These are phyloP conservation scores for Mionectes olivaceus DNA, from an alignment of 2,797 vertebrate species.

Conservation along the genomic window DNA sequence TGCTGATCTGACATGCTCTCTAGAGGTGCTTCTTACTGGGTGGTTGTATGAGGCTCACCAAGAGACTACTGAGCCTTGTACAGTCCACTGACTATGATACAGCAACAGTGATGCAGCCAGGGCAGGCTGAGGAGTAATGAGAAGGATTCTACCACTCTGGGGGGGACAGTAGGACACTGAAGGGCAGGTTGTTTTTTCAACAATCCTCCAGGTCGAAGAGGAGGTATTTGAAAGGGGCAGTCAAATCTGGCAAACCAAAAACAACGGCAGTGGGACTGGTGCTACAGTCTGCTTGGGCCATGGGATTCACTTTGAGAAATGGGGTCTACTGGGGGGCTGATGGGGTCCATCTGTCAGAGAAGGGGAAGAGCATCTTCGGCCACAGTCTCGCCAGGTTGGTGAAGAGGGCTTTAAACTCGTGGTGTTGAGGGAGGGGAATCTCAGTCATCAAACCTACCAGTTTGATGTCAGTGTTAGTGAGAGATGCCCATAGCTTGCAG, in stretches of 20 bases:
- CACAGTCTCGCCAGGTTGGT: neutral
- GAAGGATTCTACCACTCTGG: neutral
- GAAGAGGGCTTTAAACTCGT: neutral
- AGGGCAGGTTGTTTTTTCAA: neutral
- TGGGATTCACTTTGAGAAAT: neutral
- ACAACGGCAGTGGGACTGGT: neutral
- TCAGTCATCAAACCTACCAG: neutral
- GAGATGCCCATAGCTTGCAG: neutral
- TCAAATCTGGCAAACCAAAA: neutral
- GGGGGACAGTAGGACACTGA: neutral
- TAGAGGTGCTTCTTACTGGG: neutral
- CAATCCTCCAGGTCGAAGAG: neutral
- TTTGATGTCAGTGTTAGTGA: neutral
- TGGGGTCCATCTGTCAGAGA: neutral
- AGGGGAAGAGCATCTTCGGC: neutral
- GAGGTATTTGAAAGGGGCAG: neutral
- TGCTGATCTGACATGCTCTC: neutral
- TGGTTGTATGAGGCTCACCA: accelerated
- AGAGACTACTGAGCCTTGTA: neutral
- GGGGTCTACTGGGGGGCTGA: neutral
- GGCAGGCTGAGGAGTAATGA: neutral
- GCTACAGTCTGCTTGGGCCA: neutral
- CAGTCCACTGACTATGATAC: neutral
- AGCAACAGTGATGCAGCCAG: neutral
- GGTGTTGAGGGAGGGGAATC: neutral